Percentiles rank a stretch among this genome's conserved stretches.
Evolutionary conservation across 2,113 vertebrate genomes (phyloP).

Genomic region (Chamaea fasciata): DNA sequence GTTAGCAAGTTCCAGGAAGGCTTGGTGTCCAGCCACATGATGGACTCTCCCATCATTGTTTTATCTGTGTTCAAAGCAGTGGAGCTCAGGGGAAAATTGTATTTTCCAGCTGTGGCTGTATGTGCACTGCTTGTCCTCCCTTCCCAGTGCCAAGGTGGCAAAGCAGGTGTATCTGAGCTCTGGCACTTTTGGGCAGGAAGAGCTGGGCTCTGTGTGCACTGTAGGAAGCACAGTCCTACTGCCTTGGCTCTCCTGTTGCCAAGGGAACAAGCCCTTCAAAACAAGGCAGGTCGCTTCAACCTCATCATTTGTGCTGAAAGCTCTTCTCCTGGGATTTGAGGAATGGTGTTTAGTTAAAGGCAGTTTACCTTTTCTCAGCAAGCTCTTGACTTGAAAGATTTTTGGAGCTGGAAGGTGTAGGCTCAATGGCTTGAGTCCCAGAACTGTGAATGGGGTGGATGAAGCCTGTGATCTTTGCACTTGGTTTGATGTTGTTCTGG

Average conservation of each 20-base stretch:
- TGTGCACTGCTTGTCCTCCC: not conserved
- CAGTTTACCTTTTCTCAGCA: not conserved
- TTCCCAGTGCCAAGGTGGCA: not conserved
- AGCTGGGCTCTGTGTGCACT: not conserved
- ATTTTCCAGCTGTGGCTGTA: not conserved
- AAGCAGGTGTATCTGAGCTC: not conserved
- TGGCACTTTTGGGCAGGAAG: not conserved
- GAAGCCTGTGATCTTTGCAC: not conserved
- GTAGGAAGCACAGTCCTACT: not conserved
- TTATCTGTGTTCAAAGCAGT: not conserved
- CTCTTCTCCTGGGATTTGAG: not conserved
- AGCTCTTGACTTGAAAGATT: not conserved
- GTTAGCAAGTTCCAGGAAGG: not conserved
- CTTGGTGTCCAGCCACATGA: not conserved
- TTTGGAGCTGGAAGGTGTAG: not conserved
- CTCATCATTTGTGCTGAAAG: not conserved
- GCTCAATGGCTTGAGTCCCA: not conserved
- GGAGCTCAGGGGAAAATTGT: not conserved
- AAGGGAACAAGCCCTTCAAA: constrained; percentile 31
- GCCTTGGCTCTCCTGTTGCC: constrained; percentile 11
- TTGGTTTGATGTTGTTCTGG: not conserved
- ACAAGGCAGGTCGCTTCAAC: constrained; percentile 5
- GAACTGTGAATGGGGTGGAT: not conserved
- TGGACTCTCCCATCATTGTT: not conserved
- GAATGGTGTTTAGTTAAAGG: not conserved